Evolutionary conservation across 2,113 vertebrate genomes (phyloP).

Genomic region (Solenodon paradoxus): DNA sequence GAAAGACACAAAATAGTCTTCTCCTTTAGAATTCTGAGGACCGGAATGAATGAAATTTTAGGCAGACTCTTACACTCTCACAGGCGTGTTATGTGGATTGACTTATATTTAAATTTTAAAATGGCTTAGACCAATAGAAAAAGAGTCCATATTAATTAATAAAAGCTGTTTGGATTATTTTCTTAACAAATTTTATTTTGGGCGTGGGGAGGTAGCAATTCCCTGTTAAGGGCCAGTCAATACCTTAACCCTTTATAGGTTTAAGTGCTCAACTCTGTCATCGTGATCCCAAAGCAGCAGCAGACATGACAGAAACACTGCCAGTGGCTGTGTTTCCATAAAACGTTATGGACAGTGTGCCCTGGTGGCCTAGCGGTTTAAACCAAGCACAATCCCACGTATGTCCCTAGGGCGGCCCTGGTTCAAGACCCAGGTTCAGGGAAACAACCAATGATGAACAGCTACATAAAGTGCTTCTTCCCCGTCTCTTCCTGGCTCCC

Average conservation of each 20-base stretch:
- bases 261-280: not conserved
- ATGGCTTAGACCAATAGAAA: not conserved
- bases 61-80: not conserved
- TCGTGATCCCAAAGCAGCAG: not conserved
- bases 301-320: not conserved
- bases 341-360: not conserved
- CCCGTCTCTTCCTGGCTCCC: no score
- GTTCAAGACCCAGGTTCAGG: no score
- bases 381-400: no score
- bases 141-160: not conserved
- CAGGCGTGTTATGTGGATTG: not conserved
- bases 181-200: no score
- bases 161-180: not conserved
- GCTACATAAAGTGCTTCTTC: no score
- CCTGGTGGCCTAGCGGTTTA: no score
- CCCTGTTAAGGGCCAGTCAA: not conserved
- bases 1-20: not conserved
- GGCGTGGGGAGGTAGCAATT: not conserved
- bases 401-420: no score
- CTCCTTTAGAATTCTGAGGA: not conserved
- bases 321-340: not conserved
- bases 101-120: conserved; percentile 9
- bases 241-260: not conserved
- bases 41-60: not conserved
- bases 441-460: no score